Evolutionary conservation across 2,113 vertebrate genomes (phyloP).

Genomic region (Solea solea): DNA sequence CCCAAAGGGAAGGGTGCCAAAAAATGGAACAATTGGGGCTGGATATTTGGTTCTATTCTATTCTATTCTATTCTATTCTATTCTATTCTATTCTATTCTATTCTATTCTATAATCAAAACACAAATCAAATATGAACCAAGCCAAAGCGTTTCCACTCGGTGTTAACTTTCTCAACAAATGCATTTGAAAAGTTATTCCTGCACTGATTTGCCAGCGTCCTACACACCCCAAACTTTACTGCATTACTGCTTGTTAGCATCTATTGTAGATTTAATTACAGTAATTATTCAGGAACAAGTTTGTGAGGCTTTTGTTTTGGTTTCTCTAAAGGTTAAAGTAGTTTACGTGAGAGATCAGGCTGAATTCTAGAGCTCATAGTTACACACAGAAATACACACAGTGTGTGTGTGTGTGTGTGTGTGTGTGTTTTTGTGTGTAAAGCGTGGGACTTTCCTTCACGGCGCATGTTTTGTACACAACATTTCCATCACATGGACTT

Average conservation of each 20-base stretch:
- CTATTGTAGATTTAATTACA: conserved; percentile 60
- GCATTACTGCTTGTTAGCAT: conserved; percentile 13
- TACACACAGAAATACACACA: too few species aligned
- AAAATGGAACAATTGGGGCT: too few species aligned
- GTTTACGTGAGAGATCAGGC: conserved; percentile 26
- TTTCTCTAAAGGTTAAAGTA: conserved; percentile 36
- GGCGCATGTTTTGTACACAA: conserved; percentile 46
- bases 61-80: too few species aligned
- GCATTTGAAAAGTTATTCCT: too few species aligned
- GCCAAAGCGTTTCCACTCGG: too few species aligned
- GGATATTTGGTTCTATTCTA: too few species aligned
- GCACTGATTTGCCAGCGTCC: neutral
- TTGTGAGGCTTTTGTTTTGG: conserved; percentile 24
- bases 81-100: too few species aligned
- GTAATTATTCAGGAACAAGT: conserved; percentile 56
- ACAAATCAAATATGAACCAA: too few species aligned
- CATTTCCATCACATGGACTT: conserved; percentile 21
- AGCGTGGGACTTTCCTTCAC: conserved; percentile 25
- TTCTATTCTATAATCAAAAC: too few species aligned
- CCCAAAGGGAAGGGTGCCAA: too few species aligned
- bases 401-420: neutral
- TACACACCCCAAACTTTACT: conserved; percentile 9
- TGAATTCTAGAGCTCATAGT: conserved; percentile 7
- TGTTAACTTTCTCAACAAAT: neutral
- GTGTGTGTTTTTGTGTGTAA: conserved; percentile 25